Evolutionary conservation across 2,888 invertebrate genomes (phyloP), one percentile per base, ranked within the genome.

Genomic region (Parapristionchus giblindavisi): DNA sequence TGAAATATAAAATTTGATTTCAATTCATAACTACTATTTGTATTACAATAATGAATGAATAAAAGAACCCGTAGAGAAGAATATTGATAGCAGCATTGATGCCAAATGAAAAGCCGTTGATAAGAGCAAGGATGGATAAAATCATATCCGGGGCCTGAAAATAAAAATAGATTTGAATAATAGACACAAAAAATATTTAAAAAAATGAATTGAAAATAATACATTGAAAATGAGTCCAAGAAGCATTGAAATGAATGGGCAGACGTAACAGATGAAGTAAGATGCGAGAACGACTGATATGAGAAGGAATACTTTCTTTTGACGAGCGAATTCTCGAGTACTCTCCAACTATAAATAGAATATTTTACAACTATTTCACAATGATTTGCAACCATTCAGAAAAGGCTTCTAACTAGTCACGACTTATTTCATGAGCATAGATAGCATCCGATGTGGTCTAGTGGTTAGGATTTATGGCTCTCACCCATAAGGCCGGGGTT

Each of bases 401-500:
- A n/a, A n/a, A n/a, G n/a, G n/a, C n/a, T n/a, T n/a, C n/a, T n/a
- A n/a, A n/a, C n/a, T n/a, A n/a, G n/a, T n/a, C n/a, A n/a, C n/a
- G n/a, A n/a, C n/a, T n/a, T n/a, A n/a, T n/a, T n/a, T n/a, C n/a
- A n/a, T n/a, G n/a, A n/a, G n/a, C n/a, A n/a, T n/a, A n/a, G n/a
- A n/a, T n/a, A n/a, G n/a, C 51, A 73, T 76, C 76, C 76, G 76
- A 73, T 77, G 78, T 81, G 77, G 79, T 80, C 81, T 81, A 81
- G 80, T 81, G 81, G 81, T 79, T 81, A 81, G 79, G 81, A 80
- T 81, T 81, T 78, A 78, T 72, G 80, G 83, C 83, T 65, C 81
- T 78, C 79, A 81, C 81, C 77, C 83, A 77, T 80, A 78, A 83
- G 80, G 82, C 82, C 81, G 79, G 81, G 81, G 82, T 83, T 83